These are phyloP conservation scores for Helicorthomorpha holstii DNA, from an alignment of 1,140 invertebrate species.

Conservation along the genomic window DNA sequence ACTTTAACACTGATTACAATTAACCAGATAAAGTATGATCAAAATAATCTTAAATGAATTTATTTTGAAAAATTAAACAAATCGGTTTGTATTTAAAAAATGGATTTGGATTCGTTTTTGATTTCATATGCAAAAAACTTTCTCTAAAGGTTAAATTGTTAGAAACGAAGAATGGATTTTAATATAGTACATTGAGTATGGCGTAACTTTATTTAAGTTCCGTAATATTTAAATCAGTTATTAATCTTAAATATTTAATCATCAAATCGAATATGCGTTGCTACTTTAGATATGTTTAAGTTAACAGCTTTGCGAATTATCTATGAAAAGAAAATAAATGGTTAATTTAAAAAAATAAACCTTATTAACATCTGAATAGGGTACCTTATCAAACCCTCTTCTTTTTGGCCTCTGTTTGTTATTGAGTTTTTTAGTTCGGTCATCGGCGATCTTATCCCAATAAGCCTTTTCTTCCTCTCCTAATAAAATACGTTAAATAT, in stretches of 20 bases:
- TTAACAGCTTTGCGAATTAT: background rate
- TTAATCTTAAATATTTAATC: background rate
- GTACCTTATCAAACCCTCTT: background rate
- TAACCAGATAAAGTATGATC: too few species aligned
- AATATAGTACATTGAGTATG: too few species aligned
- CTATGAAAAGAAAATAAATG: background rate
- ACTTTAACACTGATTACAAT: too few species aligned
- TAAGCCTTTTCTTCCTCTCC: background rate
- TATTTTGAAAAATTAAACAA: too few species aligned
- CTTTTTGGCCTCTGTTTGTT: background rate
- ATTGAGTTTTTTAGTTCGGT: background rate
- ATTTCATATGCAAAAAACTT: too few species aligned
- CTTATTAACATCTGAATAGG: background rate
- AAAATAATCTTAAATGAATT: too few species aligned
- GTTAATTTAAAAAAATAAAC: background rate
- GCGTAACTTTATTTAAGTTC: too few species aligned
- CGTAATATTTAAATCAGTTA: too few species aligned
- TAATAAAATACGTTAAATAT: background rate
- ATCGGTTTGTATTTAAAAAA: too few species aligned
- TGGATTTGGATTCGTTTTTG: too few species aligned
- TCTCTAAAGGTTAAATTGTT: too few species aligned
- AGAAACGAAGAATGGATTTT: too few species aligned
- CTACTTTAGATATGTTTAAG: background rate
- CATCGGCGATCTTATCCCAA: background rate
- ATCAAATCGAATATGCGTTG: constrained; percentile 2